Conservation (phyloP, 2,888 invertebrate species). For the Drosophila testacea region DNA sequence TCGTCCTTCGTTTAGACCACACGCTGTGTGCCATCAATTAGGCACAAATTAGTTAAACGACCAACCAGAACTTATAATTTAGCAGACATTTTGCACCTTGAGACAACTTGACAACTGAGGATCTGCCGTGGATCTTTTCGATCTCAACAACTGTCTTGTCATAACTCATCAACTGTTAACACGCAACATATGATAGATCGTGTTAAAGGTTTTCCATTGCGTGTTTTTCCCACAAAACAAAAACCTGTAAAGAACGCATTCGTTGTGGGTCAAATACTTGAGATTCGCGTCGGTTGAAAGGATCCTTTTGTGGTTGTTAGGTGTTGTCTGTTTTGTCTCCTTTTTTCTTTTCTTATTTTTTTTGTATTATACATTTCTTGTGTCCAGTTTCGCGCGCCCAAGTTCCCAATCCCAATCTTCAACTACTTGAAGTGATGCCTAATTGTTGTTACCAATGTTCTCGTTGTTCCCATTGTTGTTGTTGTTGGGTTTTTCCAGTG, state of each 20-base stretch:
- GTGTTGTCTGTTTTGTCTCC: slow-evolving; percentile 32
- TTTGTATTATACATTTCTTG: slow-evolving; percentile 9
- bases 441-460: slow-evolving; percentile 56
- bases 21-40: slow-evolving; percentile 64
- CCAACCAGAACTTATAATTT: slow-evolving; percentile 15
- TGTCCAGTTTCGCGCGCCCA: slow-evolving; percentile 54
- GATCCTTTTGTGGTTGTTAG: slow-evolving; percentile 46
- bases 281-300: slow-evolving; percentile 32
- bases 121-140: background rate
- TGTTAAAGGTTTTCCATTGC: slow-evolving; percentile 12
- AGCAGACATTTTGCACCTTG: slow-evolving; percentile 49
- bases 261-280: slow-evolving; percentile 32
- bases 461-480: slow-evolving; percentile 13
- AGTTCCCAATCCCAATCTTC: slow-evolving; percentile 17
- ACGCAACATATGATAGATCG: slow-evolving; percentile 35
- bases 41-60: slow-evolving; percentile 59
- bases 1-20: slow-evolving; percentile 57
- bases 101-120: background rate
- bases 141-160: slow-evolving; percentile 21
- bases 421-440: slow-evolving; percentile 47
- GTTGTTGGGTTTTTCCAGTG: slow-evolving; percentile 55
- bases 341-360: background rate
- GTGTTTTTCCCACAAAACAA: slow-evolving; percentile 53
- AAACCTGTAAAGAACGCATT: slow-evolving; percentile 22
- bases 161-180: slow-evolving; percentile 35